Evolutionary conservation across 1,140 invertebrate genomes (phyloP).

Genomic region (Sycophila sp.): DNA sequence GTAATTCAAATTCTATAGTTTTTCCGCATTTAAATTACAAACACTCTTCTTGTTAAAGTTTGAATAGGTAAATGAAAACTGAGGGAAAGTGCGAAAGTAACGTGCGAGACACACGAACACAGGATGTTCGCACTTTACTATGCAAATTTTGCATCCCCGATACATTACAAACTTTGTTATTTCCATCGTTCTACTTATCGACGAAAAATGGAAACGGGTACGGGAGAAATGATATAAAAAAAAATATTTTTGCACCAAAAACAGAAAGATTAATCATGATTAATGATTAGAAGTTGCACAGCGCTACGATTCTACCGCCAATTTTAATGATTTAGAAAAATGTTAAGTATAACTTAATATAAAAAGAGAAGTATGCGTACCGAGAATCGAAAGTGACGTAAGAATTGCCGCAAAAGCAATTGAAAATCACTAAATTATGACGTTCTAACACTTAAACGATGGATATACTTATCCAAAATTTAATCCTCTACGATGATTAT

Average conservation of each 20-base stretch:
- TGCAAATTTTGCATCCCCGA: no score
- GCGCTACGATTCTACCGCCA: constrained; percentile 17
- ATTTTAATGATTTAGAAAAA: constrained; percentile 4
- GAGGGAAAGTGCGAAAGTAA: no score
- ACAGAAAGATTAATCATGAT: not conserved
- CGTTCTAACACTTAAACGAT: constrained; percentile 32
- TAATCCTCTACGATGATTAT: constrained; percentile 46
- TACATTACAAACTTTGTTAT: no score
- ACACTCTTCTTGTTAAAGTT: no score
- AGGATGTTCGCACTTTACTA: no score
- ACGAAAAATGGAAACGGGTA: not conserved
- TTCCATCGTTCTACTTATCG: no score
- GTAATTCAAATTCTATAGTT: no score
- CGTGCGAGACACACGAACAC: no score
- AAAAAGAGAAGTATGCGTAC: no score
- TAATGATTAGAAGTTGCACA: not conserved
- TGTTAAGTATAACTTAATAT: not conserved
- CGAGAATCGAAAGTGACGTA: not conserved
- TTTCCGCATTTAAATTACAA: no score
- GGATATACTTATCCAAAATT: constrained; percentile 41
- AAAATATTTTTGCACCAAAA: constrained; percentile 5
- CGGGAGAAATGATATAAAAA: not conserved
- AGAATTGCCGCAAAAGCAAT: not conserved
- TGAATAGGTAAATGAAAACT: no score
- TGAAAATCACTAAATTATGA: constrained; percentile 3